Evolutionary conservation across 2,888 invertebrate genomes (phyloP).

Genomic region (Drosophila koepferae): DNA sequence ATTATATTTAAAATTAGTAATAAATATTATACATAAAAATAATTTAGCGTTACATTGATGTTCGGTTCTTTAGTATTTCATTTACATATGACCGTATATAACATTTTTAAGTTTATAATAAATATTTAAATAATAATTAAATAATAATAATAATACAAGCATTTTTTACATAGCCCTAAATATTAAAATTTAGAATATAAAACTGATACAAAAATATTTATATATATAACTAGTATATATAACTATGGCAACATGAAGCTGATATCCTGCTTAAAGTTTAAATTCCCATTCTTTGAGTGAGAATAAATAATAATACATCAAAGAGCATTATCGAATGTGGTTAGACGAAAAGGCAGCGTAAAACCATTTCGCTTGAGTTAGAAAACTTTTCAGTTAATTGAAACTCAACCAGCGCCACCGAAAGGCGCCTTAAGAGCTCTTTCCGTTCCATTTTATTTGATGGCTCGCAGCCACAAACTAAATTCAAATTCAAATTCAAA

Average conservation of each 20-base stretch:
- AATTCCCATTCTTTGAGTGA: not conserved
- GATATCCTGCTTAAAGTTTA: not conserved
- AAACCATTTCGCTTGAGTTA: conserved; percentile 18
- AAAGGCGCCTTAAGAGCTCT: conserved; percentile 15
- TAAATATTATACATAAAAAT: no score
- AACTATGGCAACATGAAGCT: no score
- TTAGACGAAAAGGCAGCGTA: not conserved
- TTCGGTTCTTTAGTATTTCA: no score
- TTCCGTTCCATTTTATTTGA: conserved; percentile 24
- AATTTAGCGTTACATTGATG: no score
- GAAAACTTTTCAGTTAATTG: conserved; percentile 41
- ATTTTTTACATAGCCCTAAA: no score
- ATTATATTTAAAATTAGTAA: no score
- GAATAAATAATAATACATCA: not conserved
- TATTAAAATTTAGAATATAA: not conserved
- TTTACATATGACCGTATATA: no score
- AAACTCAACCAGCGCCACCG: conserved; percentile 13
- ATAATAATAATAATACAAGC: no score
- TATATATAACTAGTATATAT: no score
- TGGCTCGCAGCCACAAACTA: conserved; percentile 35
- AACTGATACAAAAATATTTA: not conserved
- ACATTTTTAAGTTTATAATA: no score
- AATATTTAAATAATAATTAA: no score
- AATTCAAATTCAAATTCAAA: conserved; percentile 29
- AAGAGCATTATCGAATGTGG: not conserved